Evolutionary conservation across 2,113 vertebrate species (phyloP), one percentile per base, ranked within the genome.

Genomic region (Entosphenus tridentatus): DNA sequence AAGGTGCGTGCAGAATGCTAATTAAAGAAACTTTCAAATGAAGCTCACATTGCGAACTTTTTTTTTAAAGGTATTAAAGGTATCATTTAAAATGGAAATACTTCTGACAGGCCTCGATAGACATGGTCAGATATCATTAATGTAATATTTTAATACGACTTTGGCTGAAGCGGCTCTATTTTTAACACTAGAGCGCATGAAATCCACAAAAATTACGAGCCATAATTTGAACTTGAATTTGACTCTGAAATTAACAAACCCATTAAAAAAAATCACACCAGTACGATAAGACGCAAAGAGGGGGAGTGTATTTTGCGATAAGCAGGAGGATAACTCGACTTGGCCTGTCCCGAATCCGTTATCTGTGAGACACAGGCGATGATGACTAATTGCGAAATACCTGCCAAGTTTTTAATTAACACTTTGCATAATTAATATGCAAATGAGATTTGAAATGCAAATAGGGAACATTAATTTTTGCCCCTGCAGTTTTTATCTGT

Each of bases 401-500:
- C 62, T 65, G 62, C 62, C 62, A 65, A 65, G 62, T 65, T 65
- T 65, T 65, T 65, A 65, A 65, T 65, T 65, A 65, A 65, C 21
- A 21, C 62, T 65, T 21, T 21, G 62, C 62, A 65, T 65, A 65
- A 65, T 65, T 65, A 65, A 65, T 65, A 65, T 65, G 62, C 62
- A 65, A 65, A 65, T 21, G 8, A 65, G 62, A 65, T 65, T 65
- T 65, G 62, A 65, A 65, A 65, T 65, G 62, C 62, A 65, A 65
- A 65, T 65, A 9, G 21, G 62, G 62, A 11, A 16, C 62, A 65
- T 65, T 65, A 65, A 65, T 65, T 65, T 65, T 21, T 65, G 62
- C 62, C 62, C 62, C 62, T 21, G 21, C 62, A 65, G 62, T 65
- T 65, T 65, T 65, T 65, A 65, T 65, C 62, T 65, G 62, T 65